These are phyloP conservation scores for Cassiopea andromeda DNA, from an alignment of 30 jellyfish, hydroid and myxozoan genomes.

Conservation along the genomic window DNA sequence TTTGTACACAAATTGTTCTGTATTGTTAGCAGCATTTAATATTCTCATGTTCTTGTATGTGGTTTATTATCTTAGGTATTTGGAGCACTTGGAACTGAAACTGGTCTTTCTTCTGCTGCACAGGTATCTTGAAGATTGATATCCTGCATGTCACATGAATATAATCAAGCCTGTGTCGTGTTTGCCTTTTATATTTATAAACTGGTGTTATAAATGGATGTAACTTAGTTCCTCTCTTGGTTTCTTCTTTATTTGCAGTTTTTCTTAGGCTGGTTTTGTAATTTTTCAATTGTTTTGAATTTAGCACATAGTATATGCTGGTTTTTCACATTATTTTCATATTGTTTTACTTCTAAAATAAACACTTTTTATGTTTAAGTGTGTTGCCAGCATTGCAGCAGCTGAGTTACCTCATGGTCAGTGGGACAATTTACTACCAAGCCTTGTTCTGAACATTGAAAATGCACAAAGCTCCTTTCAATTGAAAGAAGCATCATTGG, in stretches of 20 bases:
- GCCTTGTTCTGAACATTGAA: conserved; percentile 60
- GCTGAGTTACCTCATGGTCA: conserved; percentile 90
- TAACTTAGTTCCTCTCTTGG: too few species aligned
- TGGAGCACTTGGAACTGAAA: conserved; percentile 94
- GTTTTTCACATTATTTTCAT: too few species aligned
- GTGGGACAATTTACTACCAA: conserved; percentile 88
- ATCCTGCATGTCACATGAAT: too few species aligned
- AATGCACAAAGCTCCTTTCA: conserved; percentile 70
- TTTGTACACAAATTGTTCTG: conserved; percentile 1
- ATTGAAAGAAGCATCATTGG: conserved; percentile 90
- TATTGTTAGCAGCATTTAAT: background rate
- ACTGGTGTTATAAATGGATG: too few species aligned
- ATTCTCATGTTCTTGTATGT: background rate
- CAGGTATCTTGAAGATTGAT: conserved; percentile 63
- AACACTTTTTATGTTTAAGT: conserved; percentile 19
- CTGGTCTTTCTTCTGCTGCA: conserved; percentile 97
- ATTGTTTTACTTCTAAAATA: too few species aligned
- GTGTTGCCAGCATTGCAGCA: conserved; percentile 95
- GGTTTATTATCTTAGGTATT: conserved; percentile 62
- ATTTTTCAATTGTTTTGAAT: too few species aligned
- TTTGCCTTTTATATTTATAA: too few species aligned
- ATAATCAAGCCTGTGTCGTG: too few species aligned
- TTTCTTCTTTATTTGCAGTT: too few species aligned
- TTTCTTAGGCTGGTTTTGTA: too few species aligned
- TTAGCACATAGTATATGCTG: too few species aligned